Conservation (phyloP, 2,113 vertebrate species). For the Stigmatopora nigra region DNA sequence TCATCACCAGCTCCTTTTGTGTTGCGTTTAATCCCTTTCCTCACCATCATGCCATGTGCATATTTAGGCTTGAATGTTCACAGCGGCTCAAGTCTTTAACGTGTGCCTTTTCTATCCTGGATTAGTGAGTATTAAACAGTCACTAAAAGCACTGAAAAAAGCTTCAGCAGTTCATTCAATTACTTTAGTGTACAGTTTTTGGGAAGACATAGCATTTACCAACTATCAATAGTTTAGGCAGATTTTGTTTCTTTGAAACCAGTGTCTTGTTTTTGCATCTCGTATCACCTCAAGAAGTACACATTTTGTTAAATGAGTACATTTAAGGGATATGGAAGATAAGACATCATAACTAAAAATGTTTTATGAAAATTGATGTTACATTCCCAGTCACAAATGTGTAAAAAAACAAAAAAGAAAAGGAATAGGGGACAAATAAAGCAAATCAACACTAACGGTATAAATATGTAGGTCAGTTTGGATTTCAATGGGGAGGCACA, state of each 20-base stretch:
- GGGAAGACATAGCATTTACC: not conserved
- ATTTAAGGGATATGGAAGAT: not conserved
- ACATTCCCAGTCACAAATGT: not conserved
- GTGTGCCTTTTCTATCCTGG: slow-evolving; percentile 16
- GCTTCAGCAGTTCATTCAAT: not conserved
- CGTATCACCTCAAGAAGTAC: too few species aligned
- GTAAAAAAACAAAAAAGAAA: slow-evolving; percentile 9
- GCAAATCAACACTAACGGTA: slow-evolving; percentile 8
- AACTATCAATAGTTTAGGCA: not conserved
- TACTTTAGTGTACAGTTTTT: not conserved
- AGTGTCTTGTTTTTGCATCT: too few species aligned
- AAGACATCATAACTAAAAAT: too few species aligned
- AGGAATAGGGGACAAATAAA: slow-evolving; percentile 1
- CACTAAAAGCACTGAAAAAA: slow-evolving; percentile 5
- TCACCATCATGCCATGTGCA: slow-evolving; percentile 4
- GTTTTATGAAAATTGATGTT: too few species aligned
- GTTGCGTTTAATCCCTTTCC: slow-evolving; percentile 17
- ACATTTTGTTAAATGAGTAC: not conserved
- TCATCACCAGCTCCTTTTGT: slow-evolving; percentile 31
- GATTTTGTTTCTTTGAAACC: not conserved
- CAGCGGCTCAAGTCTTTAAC: slow-evolving; percentile 4
- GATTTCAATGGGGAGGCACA: slow-evolving; percentile 18
- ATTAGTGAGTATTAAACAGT: slow-evolving; percentile 16
- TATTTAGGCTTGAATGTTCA: slow-evolving; percentile 13
- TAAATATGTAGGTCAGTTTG: slow-evolving; percentile 10